Evolutionary conservation across 2,113 vertebrate species (phyloP).

Genomic region (Triplophysa rosa): DNA sequence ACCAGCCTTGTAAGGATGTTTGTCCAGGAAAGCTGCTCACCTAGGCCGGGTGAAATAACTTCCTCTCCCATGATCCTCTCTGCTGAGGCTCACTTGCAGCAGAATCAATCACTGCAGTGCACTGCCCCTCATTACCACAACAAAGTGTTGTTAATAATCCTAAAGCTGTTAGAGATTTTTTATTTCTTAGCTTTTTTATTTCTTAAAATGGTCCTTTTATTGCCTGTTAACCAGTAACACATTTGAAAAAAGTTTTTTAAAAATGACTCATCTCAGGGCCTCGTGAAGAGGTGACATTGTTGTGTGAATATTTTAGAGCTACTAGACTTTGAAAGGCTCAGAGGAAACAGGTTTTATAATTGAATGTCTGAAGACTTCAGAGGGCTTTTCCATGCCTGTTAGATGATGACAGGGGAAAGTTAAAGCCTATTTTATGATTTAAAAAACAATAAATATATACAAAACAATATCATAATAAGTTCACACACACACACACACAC

Average conservation of each 20-base stretch:
- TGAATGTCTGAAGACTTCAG: conserved; percentile 50
- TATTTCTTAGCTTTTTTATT: neutral
- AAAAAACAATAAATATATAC: neutral
- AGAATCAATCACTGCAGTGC: conserved; percentile 31
- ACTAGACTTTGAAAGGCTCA: conserved; percentile 9
- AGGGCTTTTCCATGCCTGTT: conserved; percentile 34
- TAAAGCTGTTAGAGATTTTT: conserved; percentile 12
- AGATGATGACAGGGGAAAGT: conserved; percentile 40
- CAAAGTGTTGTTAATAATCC: conserved; percentile 32
- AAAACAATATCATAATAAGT: neutral
- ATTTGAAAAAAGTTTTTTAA: neutral
- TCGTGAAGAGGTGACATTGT: neutral
- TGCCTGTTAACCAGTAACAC: neutral
- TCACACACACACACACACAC: no score
- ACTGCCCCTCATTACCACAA: conserved; percentile 17
- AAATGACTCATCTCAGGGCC: neutral
- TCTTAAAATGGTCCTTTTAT: neutral
- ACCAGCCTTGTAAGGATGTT: conserved; percentile 75
- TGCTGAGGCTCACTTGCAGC: conserved; percentile 15
- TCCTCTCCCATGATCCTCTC: conserved; percentile 50
- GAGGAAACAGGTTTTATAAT: conserved; percentile 51
- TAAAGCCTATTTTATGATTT: conserved; percentile 39
- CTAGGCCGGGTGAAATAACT: conserved; percentile 43
- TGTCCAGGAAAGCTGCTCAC: conserved; percentile 61
- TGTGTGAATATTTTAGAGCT: conserved; percentile 7